Evolutionary conservation across 2,797 vertebrate genomes (phyloP).

Genomic region (Sebastiscus tertius): DNA sequence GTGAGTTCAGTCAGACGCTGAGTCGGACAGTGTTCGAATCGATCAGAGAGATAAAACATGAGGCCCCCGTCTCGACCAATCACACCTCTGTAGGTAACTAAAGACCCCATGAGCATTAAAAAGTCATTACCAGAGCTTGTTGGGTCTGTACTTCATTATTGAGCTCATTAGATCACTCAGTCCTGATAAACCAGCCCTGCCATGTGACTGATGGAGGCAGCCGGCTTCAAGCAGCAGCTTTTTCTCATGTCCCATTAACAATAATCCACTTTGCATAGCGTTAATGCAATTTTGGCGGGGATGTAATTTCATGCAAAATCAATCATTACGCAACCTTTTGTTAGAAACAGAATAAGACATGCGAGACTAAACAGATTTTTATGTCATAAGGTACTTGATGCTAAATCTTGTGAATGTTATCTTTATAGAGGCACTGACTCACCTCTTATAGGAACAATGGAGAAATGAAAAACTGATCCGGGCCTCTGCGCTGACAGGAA

Average conservation of each 20-base stretch:
- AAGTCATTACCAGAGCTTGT: slow-evolving; percentile 66
- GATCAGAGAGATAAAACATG: slow-evolving; percentile 28
- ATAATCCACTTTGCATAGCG: slow-evolving; percentile 74
- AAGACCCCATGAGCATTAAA: slow-evolving; percentile 60
- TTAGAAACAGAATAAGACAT: slow-evolving; percentile 45
- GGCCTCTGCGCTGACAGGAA: slow-evolving; percentile 57
- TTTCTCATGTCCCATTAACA: slow-evolving; percentile 71
- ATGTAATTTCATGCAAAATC: slow-evolving; percentile 75
- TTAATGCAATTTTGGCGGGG: slow-evolving; percentile 66
- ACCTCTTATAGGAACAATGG: slow-evolving; percentile 36
- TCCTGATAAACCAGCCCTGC: slow-evolving; percentile 54
- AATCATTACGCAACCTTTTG: slow-evolving; percentile 55
- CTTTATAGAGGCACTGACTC: slow-evolving; percentile 35
- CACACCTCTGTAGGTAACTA: slow-evolving; percentile 45
- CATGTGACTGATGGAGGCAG: slow-evolving; percentile 65
- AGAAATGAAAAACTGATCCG: slow-evolving; percentile 46
- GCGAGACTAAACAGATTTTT: slow-evolving; percentile 41
- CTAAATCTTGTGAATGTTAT: slow-evolving; percentile 38
- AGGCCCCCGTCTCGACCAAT: slow-evolving; percentile 34
- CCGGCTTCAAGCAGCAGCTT: slow-evolving; percentile 49
- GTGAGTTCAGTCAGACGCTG: background rate
- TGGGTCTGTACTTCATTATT: slow-evolving; percentile 67
- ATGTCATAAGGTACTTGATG: slow-evolving; percentile 23
- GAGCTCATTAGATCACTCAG: slow-evolving; percentile 67
- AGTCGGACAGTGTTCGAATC: slow-evolving; percentile 3